Conservation (phyloP, 2,113 vertebrate species). For the Stomatorhinus ivindoensis region DNA sequence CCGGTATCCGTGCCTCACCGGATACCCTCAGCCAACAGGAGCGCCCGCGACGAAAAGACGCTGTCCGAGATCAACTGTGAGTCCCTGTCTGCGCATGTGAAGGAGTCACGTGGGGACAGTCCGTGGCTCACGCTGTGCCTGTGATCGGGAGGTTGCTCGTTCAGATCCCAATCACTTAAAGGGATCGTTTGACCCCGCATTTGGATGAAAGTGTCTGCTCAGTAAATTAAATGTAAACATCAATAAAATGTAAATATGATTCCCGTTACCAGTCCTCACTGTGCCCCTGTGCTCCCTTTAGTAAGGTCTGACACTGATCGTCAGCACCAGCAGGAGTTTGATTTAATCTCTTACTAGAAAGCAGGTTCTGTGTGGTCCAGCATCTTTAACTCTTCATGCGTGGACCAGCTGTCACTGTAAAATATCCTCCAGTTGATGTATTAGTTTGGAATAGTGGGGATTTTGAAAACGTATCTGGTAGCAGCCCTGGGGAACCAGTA, state of each 20-base stretch:
- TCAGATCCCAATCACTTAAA: background rate
- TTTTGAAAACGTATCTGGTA: background rate
- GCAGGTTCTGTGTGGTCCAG: background rate
- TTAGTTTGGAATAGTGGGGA: background rate
- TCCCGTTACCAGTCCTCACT: background rate
- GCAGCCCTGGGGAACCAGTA: background rate
- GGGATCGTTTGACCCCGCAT: background rate
- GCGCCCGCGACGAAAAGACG: constrained; percentile 89
- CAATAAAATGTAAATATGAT: background rate
- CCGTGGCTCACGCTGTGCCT: background rate
- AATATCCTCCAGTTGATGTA: background rate
- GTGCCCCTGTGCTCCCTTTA: background rate
- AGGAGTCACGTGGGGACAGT: background rate
- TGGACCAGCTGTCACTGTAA: background rate
- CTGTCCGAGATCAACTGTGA: constrained; percentile 98
- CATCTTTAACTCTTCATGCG: background rate
- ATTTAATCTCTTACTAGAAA: background rate
- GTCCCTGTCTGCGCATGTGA: constrained; percentile 28
- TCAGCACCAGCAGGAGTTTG: background rate
- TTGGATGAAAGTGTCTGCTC: background rate
- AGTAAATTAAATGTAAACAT: background rate
- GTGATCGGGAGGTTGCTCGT: background rate
- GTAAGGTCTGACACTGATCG: background rate
- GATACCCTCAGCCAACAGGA: constrained; percentile 90
- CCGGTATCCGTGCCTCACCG: constrained; percentile 86